Evolutionary conservation across 92 coral and sea anemone species (phyloP), one percentile per base, ranked within the genome.

Genomic region (Palythoa caribaeorum): DNA sequence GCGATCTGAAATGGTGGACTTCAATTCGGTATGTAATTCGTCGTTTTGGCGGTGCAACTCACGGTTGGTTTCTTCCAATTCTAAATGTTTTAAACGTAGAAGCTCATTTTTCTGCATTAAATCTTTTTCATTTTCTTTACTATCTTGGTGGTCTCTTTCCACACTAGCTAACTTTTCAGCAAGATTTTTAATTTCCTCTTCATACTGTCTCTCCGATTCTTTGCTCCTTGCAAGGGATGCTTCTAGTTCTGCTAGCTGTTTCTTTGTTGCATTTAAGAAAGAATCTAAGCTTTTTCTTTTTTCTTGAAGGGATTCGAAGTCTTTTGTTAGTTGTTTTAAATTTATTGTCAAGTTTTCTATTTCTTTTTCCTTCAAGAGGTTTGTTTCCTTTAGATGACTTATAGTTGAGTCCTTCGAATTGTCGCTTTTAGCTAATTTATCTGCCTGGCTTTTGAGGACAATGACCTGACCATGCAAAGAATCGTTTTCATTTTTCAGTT

Each of bases 11-110:
- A 78, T 96, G 19, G 68, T 74, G 66, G 91, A 87, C 70, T 95
- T 92, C 44, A 95, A 86, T 63, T 97, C 98, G 63, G 92, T 79
- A 74, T 92, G 94, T 62, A 94, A 89, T 19, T 86, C 95, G 36
- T 87, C 75, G 38, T 93, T 93, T 59, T 92, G 88, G 28, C 90
- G 93, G 57, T 91, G 92, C 28, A 92, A 84, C 59, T 89, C 80
- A 57, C 87, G 92, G 77, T 91, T 94, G 77, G 72, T 89, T 35
- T 92, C 87, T 83, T 95, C 96, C 28, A 97, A 83, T 88, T 96
- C 94, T 76, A 92, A 87, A 5, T 92, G 78, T 71, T 95, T 92
- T 8, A 96, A 83, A 57, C 91, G 88, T 19, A 96, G 83, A 47
- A 92, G 89, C 35, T 89, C 65, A 62, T 95, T 89, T 39, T 96